Evolutionary conservation across 2,113 vertebrate species (phyloP).

Genomic region (Oreocharis arfaki): DNA sequence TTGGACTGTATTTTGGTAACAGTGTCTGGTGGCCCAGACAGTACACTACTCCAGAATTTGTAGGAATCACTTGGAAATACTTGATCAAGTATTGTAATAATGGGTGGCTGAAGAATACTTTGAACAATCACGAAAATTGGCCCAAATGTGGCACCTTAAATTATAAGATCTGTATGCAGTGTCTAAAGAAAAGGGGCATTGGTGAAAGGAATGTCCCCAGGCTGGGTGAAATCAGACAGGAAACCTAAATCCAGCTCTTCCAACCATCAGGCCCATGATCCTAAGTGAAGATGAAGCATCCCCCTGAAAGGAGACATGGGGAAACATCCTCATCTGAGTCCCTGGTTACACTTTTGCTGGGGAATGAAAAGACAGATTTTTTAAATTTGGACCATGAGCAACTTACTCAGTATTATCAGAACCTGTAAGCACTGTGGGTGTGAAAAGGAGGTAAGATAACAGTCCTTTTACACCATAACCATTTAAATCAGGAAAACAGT

Average conservation of each 20-base stretch:
- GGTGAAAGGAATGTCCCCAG: neutral
- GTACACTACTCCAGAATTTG: neutral
- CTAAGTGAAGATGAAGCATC: neutral
- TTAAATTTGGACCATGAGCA: neutral
- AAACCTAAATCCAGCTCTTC: neutral
- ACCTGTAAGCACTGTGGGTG: neutral
- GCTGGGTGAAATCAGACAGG: neutral
- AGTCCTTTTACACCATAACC: neutral
- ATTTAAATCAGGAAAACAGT: neutral
- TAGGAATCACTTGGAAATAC: neutral
- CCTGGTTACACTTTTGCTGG: neutral
- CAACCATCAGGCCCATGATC: neutral
- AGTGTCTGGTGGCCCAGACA: rapidly evolving
- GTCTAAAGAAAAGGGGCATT: neutral
- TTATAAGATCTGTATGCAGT: neutral
- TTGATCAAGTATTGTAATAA: neutral
- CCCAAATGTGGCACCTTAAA: neutral
- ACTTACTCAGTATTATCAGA: neutral
- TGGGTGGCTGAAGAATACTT: neutral
- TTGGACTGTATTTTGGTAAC: neutral
- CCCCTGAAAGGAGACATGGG: too few relatives aligned
- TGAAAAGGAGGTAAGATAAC: neutral
- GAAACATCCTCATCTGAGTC: neutral
- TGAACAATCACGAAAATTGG: neutral
- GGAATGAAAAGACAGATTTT: neutral